phyloP scores from a whole-genome alignment of 2,888 invertebrate genomes.

The Dascillus cervinus region DNA sequence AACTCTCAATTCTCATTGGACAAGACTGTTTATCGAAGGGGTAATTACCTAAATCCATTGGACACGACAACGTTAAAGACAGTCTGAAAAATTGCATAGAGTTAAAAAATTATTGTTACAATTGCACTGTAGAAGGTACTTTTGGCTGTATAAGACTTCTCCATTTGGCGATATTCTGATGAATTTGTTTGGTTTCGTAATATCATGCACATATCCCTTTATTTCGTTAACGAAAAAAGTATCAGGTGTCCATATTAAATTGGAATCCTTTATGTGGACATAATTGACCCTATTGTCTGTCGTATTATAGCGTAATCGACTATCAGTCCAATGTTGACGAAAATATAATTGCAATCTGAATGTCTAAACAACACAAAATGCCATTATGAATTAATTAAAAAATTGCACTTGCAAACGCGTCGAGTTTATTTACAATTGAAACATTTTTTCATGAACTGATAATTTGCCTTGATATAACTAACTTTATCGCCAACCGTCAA shows the following conservation, averaged over 20 bases:
- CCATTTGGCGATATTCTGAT: constrained; percentile 10
- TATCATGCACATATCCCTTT: constrained; percentile 6
- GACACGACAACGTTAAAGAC: constrained; percentile 6
- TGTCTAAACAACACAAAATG: too few species aligned
- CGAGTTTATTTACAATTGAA: too few species aligned
- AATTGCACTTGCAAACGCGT: too few species aligned
- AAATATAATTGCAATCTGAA: constrained; percentile 2
- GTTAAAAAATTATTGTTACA: not conserved
- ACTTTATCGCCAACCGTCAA: too few species aligned
- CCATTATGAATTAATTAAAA: too few species aligned
- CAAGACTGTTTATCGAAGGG: constrained; percentile 10
- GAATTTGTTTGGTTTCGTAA: constrained; percentile 6
- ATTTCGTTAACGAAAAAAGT: constrained; percentile 6
- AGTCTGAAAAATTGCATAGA: constrained; percentile 1
- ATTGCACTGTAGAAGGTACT: constrained; percentile 1
- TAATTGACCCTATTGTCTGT: constrained; percentile 5
- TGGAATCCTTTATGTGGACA: constrained; percentile 4
- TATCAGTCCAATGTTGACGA: constrained; percentile 9
- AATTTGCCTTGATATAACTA: too few species aligned
- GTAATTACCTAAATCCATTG: constrained; percentile 6
- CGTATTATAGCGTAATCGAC: constrained; percentile 6
- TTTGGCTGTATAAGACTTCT: constrained; percentile 5
- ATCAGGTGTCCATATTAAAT: constrained; percentile 11
- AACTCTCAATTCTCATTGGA: constrained; percentile 3
- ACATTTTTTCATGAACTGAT: too few species aligned